Conservation (phyloP, 2,888 invertebrate species). For the Scaptomyza polygonia region DNA sequence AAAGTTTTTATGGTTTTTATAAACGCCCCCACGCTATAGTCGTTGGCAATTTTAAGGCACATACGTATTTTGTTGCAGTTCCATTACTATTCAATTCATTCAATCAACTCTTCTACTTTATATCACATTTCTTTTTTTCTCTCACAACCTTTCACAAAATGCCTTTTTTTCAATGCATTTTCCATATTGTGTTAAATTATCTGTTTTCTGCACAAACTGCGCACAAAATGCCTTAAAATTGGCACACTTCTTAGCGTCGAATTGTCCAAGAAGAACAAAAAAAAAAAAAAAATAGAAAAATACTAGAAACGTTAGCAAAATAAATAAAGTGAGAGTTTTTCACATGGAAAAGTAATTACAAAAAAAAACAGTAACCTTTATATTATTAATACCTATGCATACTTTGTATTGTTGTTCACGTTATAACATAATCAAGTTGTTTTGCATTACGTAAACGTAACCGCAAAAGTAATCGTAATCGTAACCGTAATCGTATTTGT, state of each 20-base stretch:
- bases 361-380: constrained; percentile 9
- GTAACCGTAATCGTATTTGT: constrained; percentile 56
- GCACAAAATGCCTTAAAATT: constrained; percentile 76
- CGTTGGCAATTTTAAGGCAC: constrained; percentile 82
- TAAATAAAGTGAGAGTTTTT: constrained; percentile 19
- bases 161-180: constrained; percentile 1
- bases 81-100: background rate
- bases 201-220: constrained; percentile 47
- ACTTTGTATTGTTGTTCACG: constrained; percentile 73
- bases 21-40: constrained; percentile 65
- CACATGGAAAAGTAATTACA: constrained; percentile 17
- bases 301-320: constrained; percentile 20
- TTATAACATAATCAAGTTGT: constrained; percentile 62
- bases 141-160: background rate
- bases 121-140: background rate
- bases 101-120: background rate
- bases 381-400: constrained; percentile 39
- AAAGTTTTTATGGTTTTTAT: constrained; percentile 60
- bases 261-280: constrained; percentile 63
- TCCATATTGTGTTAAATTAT: background rate
- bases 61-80: constrained; percentile 58
- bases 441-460: constrained; percentile 53
- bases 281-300: constrained; percentile 27
- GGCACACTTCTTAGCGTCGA: constrained; percentile 67
- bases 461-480: constrained; percentile 29